Base-by-base conservation (phyloP, 1,140 invertebrate species). In the Panulirus ornatus region DNA sequence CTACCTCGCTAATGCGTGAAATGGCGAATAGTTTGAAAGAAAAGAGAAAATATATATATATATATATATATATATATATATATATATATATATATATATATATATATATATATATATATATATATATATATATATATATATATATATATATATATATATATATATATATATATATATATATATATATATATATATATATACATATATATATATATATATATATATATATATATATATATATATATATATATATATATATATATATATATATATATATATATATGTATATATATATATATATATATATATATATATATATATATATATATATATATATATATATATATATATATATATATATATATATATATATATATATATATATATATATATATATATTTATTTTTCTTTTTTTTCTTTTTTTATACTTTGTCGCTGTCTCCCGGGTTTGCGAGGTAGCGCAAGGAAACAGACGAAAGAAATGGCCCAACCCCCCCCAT, bases 351-450 rank as follows among this genome's bases (percentile, higher is more conserved):
- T 81, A 51, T 54, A 51, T 54, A 30, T 81, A 51, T 81, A 51
- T 81, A 51, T 81, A 51, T 81, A 51, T 81, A 51, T 81, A 51
- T 81, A n/a, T n/a, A n/a, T n/a, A n/a, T n/a, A n/a, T n/a, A n/a
- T n/a, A n/a, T n/a, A n/a, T n/a, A n/a, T n/a, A n/a, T n/a, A n/a
- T n/a, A n/a, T n/a, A n/a, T n/a, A n/a, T n/a, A n/a, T n/a, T n/a
- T n/a, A n/a, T n/a, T n/a, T n/a, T n/a, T n/a, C n/a, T n/a, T n/a
- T n/a, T n/a, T n/a, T n/a, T n/a, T n/a, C n/a, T n/a, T n/a, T n/a
- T n/a, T n/a, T n/a, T n/a, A n/a, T n/a, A n/a, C n/a, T n/a, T n/a
- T n/a, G n/a, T n/a, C n/a, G n/a, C n/a, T n/a, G n/a, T n/a, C n/a
- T n/a, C n/a, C n/a, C n/a, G n/a, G n/a, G n/a, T n/a, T n/a, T n/a